Base-by-base conservation (phyloP, 1,140 invertebrate species). In the Gonioctena quinquepunctata region DNA sequence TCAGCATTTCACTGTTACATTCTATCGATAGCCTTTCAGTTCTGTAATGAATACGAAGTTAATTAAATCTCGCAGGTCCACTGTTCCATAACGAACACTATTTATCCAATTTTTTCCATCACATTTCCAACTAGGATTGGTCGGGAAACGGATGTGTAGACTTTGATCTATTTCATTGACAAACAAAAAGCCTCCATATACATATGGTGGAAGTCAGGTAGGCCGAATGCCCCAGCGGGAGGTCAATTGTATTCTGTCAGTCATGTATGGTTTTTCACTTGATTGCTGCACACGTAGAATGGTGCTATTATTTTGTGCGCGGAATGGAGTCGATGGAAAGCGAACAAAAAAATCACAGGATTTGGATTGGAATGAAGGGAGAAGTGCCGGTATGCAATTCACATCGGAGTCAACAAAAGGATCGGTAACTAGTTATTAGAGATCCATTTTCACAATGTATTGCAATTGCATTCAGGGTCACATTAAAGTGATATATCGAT, bases 71-170 rank as follows among this genome's bases (percentile, higher is more conserved):
- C 2, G 16, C 16, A 1, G 33, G 16, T 13, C 1, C 5, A 42
- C 11, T 42, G 33, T 42, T 42, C 11, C 33, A 42, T 42, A 42
- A 42, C 33, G 8, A 42, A n/a, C 33, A 42, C 33, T 42, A 42
- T 42, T 42, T 42, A 42, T n/a, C 33, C 33, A n/a, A 42, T 42
- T 42, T n/a, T 42, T n/a, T 42, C 33, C 16, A 42, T 42, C 33
- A 42, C 33, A n/a, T n/a, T 42, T 42, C 13, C 33, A 71, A 68
- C 65, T 71, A 62, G 70, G 70, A 67, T 71, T 61, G 70, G 70
- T 71, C 62, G 61, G 56, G 62, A 71, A 71, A 71, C 70, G 70
- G 70, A 71, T 62, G 68, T 71, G 70, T 60, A 67, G 64, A 59
- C 56, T 62, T 62, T 57, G 65, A 68, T 71, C 22, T 68, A 66